These are phyloP conservation scores for Caenorhabditis latens DNA, from an alignment of 1,140 invertebrate species.

Conservation along the genomic window DNA sequence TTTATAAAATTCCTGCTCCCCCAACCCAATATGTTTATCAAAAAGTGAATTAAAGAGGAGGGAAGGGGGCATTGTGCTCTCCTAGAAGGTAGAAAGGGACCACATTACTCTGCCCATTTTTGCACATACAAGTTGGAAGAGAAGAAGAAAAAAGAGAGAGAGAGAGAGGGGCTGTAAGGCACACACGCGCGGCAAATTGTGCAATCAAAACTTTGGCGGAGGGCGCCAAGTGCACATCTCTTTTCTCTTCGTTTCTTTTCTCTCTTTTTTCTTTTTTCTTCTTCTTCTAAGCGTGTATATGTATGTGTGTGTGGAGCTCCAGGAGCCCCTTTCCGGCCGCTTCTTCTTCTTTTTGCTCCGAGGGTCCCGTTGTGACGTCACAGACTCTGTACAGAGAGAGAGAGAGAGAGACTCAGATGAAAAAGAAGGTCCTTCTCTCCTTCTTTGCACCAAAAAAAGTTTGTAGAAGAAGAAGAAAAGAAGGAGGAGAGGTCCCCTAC, in stretches of 20 bases:
- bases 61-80: too few relatives aligned
- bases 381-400: not conserved
- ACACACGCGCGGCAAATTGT: conserved; percentile 36
- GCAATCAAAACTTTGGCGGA: conserved; percentile 52
- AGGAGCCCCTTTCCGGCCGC: conserved; percentile 35
- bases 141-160: not conserved
- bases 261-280: not conserved
- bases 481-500: not conserved
- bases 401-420: not conserved
- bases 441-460: not conserved
- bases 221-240: conserved; percentile 30
- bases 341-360: conserved; percentile 19
- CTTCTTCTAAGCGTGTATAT: not conserved
- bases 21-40: too few relatives aligned
- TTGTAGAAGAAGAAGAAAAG: not conserved
- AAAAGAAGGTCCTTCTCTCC: conserved; percentile 2
- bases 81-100: too few relatives aligned
- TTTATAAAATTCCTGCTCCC: too few relatives aligned
- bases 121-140: too few relatives aligned
- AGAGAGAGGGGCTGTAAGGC: not conserved
- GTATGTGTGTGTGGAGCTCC: not conserved
- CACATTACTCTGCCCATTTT: too few relatives aligned
- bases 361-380: conserved; percentile 34
- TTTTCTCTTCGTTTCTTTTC: not conserved
- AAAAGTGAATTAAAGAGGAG: too few relatives aligned